phyloP scores from a whole-genome alignment of 1,140 invertebrate genomes.

The Temnothorax curvispinosus region DNA sequence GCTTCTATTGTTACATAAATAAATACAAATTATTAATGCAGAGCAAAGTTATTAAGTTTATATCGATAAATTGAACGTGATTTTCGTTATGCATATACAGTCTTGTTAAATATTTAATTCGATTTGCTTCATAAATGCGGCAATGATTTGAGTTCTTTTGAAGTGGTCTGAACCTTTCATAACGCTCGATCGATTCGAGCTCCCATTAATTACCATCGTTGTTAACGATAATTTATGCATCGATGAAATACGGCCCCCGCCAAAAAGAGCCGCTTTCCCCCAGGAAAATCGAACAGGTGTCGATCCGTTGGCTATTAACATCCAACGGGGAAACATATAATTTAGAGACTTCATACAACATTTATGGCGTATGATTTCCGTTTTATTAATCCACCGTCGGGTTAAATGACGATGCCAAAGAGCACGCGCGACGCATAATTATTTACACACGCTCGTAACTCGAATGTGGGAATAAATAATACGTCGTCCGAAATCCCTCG shows the following conservation, averaged over 20 bases:
- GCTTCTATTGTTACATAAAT: background rate
- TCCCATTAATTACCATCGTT: conserved; percentile 50
- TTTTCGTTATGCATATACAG: conserved; percentile 19
- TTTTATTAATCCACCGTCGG: conserved; percentile 51
- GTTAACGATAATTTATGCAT: conserved; percentile 57
- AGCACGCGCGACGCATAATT: conserved; percentile 42
- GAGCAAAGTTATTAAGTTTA: conserved; percentile 40
- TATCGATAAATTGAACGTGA: conserved; percentile 18
- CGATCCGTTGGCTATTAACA: conserved; percentile 38
- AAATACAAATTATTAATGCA: conserved; percentile 47
- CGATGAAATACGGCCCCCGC: conserved; percentile 32
- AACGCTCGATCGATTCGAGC: conserved; percentile 29
- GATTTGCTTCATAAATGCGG: conserved; percentile 19
- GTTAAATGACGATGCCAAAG: conserved; percentile 55
- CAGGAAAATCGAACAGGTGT: conserved; percentile 61
- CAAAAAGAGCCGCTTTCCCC: background rate
- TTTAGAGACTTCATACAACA: conserved; percentile 49
- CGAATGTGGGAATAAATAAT: conserved; percentile 43
- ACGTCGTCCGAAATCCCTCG: conserved; percentile 1
- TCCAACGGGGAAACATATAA: conserved; percentile 43
- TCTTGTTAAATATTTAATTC: conserved; percentile 48
- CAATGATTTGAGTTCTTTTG: conserved; percentile 51
- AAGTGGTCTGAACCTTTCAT: conserved; percentile 27
- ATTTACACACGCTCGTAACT: conserved; percentile 40
- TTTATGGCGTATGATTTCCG: conserved; percentile 55